These are phyloP conservation scores for Pachyseris speciosa DNA, from an alignment of 64 coral and sea anemone species.

Conservation along the genomic window DNA sequence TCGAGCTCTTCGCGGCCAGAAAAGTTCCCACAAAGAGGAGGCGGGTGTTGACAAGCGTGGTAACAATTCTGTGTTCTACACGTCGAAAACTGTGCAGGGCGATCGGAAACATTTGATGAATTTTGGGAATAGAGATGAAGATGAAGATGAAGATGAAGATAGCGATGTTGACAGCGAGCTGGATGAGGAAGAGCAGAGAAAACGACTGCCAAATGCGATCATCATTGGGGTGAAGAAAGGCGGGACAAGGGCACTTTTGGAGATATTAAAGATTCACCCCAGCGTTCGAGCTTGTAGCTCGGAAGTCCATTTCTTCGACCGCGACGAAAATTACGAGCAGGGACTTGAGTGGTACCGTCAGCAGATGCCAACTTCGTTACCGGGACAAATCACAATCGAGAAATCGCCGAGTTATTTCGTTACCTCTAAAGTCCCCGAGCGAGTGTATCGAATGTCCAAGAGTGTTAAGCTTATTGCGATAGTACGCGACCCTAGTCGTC, in stretches of 20 bases:
- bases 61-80: neutral
- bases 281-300: slow-evolving; percentile 70
- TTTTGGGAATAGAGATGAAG: slow-evolving; percentile 8
- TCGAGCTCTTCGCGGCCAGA: neutral
- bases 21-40: neutral
- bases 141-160: slow-evolving; percentile 17
- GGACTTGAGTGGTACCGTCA: slow-evolving; percentile 90
- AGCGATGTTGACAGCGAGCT: neutral
- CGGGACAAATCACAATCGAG: slow-evolving; percentile 80
- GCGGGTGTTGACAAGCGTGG: neutral
- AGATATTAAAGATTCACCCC: slow-evolving; percentile 97
- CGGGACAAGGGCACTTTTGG: slow-evolving; percentile 90
- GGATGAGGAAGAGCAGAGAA: slow-evolving; percentile 12
- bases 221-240: slow-evolving; percentile 99
- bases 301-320: slow-evolving; percentile 97
- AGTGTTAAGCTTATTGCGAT: slow-evolving; percentile 80
- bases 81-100: neutral
- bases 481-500: slow-evolving; percentile 85
- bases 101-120: slow-evolving; percentile 43
- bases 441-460: slow-evolving; percentile 86
- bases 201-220: slow-evolving; percentile 92
- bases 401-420: slow-evolving; percentile 99
- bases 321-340: slow-evolving; percentile 83
- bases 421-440: slow-evolving; percentile 67
- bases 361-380: slow-evolving; percentile 84